A percentile compares a stretch with the other conserved stretches of the same genome.
These are phyloP conservation scores for Callinectes sapidus DNA, from an alignment of 2,888 invertebrate species.

Conservation along the genomic window DNA sequence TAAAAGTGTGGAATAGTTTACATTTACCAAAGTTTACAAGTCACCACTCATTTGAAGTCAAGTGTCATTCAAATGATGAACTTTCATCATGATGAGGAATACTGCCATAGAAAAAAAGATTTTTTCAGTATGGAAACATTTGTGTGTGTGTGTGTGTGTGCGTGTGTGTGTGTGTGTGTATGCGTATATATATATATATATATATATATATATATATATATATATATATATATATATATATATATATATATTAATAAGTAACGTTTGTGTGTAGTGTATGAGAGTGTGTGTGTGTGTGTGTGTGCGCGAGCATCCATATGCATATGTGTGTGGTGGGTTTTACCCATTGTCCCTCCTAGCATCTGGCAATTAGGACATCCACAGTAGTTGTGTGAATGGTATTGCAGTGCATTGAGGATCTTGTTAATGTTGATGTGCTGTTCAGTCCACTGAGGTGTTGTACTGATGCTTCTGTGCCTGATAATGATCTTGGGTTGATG, in stretches of 20 bases:
- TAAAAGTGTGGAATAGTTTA: background rate
- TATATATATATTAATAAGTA: background rate
- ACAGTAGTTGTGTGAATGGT: constrained; percentile 18
- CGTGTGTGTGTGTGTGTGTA: background rate
- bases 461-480: constrained; percentile 39
- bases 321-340: background rate
- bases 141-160: too few relatives aligned
- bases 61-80: background rate
- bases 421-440: constrained; percentile 21
- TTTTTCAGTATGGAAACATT: background rate
- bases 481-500: constrained; percentile 61
- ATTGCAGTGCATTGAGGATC: background rate
- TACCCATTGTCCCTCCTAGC: background rate
- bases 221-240: background rate
- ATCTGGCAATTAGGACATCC: background rate
- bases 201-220: too few relatives aligned
- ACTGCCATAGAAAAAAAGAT: background rate
- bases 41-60: background rate
- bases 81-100: background rate
- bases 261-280: too few relatives aligned
- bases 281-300: constrained; percentile 38
- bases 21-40: background rate
- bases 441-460: constrained; percentile 23
- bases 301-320: constrained; percentile 17
- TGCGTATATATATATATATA: constrained; percentile 22